Conservation (phyloP, 2,113 vertebrate species). For the Indicator indicator region DNA sequence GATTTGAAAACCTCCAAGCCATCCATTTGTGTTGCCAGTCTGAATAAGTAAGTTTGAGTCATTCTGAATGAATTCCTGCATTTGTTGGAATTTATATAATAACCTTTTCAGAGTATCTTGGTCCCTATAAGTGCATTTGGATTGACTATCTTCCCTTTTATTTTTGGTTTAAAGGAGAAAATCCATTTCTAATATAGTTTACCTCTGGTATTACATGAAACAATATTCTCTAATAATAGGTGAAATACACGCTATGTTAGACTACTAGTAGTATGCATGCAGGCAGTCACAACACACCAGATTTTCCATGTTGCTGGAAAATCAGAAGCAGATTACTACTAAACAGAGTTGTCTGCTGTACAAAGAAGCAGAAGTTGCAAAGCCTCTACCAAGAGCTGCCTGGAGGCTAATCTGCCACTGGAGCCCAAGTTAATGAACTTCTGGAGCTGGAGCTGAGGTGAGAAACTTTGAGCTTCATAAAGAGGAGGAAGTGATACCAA, state of each 20-base stretch:
- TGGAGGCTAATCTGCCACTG: background rate
- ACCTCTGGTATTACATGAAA: background rate
- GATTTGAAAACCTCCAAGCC: background rate
- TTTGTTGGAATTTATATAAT: background rate
- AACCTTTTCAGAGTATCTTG: background rate
- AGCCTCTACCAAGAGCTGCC: background rate
- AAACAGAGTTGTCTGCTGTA: background rate
- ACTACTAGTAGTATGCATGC: background rate
- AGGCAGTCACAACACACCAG: background rate
- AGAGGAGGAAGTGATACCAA: background rate
- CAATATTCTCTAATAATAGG: background rate
- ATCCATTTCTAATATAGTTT: background rate
- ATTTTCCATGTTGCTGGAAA: background rate
- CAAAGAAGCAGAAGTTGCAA: background rate
- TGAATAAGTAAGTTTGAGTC: background rate
- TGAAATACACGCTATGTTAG: fast-evolving
- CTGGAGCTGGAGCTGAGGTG: background rate
- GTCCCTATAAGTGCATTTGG: background rate
- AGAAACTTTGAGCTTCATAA: background rate
- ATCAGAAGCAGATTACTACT: background rate
- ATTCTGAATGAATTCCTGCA: background rate
- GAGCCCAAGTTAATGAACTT: background rate
- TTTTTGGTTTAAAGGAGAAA: background rate
- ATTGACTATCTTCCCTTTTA: background rate
- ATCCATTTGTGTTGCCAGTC: background rate